phyloP scores from a whole-genome alignment of 2,888 invertebrate species.

The Rhaphigaster nebulosa region DNA sequence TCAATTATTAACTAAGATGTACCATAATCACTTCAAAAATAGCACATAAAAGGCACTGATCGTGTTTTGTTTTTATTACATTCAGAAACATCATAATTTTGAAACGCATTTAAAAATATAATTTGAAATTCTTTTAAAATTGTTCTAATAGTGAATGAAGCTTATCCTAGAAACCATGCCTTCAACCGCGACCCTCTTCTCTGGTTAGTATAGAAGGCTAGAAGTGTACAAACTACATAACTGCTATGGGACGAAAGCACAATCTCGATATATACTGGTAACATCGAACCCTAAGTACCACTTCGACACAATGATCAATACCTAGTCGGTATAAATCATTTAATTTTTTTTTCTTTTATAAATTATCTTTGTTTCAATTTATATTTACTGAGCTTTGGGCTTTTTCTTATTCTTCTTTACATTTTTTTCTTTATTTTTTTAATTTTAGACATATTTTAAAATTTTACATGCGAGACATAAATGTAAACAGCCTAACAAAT shows the following conservation, averaged over 20 bases:
- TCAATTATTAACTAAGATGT: neutral
- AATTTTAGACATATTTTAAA: neutral
- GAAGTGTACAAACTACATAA: slow-evolving; percentile 42
- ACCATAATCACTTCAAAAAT: neutral
- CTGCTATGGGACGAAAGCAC: slow-evolving; percentile 61
- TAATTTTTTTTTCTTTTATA: neutral
- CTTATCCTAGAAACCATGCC: slow-evolving; percentile 44
- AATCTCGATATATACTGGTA: slow-evolving; percentile 58
- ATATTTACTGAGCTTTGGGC: slow-evolving; percentile 14
- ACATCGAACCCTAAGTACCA: slow-evolving; percentile 58
- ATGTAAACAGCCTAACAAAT: neutral
- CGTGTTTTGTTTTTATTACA: neutral
- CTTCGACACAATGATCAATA: neutral
- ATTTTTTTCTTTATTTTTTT: neutral
- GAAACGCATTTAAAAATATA: neutral
- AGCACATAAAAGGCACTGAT: neutral
- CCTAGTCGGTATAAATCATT: neutral
- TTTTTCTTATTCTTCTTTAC: neutral
- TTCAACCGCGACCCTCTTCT: neutral
- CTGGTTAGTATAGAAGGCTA: neutral
- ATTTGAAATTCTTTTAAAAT: neutral
- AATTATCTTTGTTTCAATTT: slow-evolving; percentile 4
- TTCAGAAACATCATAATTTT: slow-evolving; percentile 14
- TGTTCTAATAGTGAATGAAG: slow-evolving; percentile 4
- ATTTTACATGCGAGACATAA: neutral